Evolutionary conservation across 2,797 vertebrate species (phyloP).

Genomic region (Gallinago stenura): DNA sequence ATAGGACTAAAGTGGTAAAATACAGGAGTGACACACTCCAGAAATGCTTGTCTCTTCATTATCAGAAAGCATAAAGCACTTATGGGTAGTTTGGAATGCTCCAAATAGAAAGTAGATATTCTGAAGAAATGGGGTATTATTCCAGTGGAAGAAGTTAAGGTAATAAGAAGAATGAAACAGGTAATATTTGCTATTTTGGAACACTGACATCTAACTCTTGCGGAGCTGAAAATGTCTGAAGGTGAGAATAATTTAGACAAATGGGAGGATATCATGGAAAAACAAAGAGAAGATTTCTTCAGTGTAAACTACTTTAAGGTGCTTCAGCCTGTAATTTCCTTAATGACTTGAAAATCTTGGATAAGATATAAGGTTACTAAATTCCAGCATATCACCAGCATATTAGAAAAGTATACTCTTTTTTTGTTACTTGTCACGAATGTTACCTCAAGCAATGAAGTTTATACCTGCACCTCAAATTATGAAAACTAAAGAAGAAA

Average conservation of each 20-base stretch:
- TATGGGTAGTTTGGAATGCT: neutral
- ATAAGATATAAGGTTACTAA: neutral
- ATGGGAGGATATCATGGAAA: neutral
- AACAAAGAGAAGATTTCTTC: neutral
- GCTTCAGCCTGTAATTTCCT: neutral
- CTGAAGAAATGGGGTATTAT: neutral
- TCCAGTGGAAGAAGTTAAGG: neutral
- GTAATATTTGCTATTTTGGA: conserved; percentile 5
- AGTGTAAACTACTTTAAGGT: neutral
- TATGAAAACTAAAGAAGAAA: neutral
- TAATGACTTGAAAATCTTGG: neutral
- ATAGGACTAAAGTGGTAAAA: neutral
- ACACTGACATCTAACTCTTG: neutral
- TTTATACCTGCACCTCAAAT: neutral
- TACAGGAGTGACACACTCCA: neutral
- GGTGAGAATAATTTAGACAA: neutral
- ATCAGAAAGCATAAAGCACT: neutral
- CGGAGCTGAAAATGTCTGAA: neutral
- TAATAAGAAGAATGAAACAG: conserved; percentile 6
- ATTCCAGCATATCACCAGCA: neutral
- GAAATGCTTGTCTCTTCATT: conserved; percentile 9
- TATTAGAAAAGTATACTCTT: neutral
- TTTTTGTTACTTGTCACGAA: neutral
- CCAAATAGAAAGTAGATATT: neutral
- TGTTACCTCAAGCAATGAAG: neutral